phyloP scores from a whole-genome alignment of 2,888 invertebrate species.

The Silvanus unidentatus region DNA sequence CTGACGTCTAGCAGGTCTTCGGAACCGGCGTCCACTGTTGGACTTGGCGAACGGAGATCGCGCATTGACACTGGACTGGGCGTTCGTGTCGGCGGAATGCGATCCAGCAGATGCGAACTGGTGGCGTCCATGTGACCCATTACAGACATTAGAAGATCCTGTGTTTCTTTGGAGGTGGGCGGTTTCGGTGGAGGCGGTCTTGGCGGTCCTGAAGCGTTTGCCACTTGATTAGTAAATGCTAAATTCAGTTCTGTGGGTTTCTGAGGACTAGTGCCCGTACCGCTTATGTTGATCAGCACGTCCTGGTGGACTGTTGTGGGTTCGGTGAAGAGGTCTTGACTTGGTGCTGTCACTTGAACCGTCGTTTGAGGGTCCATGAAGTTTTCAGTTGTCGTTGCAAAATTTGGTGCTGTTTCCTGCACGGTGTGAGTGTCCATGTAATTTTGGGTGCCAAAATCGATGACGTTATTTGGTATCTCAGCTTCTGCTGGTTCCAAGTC shows the following conservation, averaged over 20 bases:
- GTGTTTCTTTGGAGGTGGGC: constrained; percentile 71
- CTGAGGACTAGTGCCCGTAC: constrained; percentile 21
- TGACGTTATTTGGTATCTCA: not conserved
- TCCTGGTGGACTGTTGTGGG: constrained; percentile 17
- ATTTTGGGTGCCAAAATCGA: constrained; percentile 5
- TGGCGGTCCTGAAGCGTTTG: constrained; percentile 19
- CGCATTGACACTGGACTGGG: constrained; percentile 82
- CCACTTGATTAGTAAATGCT: constrained; percentile 36
- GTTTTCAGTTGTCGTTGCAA: no score
- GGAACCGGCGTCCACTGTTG: constrained; percentile 64
- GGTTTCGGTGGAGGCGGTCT: constrained; percentile 49
- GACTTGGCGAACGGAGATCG: constrained; percentile 78
- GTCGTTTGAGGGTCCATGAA: no score
- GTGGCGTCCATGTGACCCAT: constrained; percentile 86
- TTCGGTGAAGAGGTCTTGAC: constrained; percentile 15
- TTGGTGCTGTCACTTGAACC: not conserved
- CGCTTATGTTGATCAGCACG: constrained; percentile 13
- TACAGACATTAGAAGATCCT: constrained; percentile 77
- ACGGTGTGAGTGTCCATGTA: not conserved
- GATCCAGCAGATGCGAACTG: constrained; percentile 74
- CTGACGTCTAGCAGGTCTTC: constrained; percentile 62
- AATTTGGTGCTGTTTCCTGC: no score
- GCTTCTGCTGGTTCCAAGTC: no score
- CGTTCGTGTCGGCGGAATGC: constrained; percentile 77
- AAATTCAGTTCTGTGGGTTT: constrained; percentile 47